Evolutionary conservation across 2,888 invertebrate species (phyloP).

Genomic region (Netelia melanura): DNA sequence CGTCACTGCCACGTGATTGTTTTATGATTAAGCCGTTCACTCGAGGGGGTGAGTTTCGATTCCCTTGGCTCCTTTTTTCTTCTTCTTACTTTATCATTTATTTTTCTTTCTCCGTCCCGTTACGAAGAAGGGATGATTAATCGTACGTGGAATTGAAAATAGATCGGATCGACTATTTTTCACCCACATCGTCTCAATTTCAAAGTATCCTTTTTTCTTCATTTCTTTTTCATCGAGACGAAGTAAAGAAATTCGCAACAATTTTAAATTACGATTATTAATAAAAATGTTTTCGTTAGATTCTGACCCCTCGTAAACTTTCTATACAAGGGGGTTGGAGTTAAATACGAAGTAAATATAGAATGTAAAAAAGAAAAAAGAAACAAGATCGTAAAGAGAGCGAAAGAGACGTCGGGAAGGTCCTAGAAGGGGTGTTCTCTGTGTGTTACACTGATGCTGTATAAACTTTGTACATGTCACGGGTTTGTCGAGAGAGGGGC

Average conservation of each 20-base stretch:
- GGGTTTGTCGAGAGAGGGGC: conserved; percentile 61
- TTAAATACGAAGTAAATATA: conserved; percentile 49
- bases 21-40: conserved; percentile 84
- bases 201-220: conserved; percentile 43
- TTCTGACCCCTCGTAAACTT: background rate
- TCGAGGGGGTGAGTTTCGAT: conserved; percentile 60
- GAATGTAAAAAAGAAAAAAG: conserved; percentile 19
- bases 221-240: background rate
- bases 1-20: conserved; percentile 80
- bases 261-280: background rate
- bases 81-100: background rate
- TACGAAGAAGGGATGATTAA: conserved; percentile 79
- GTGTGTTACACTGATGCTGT: conserved; percentile 57
- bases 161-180: conserved; percentile 71
- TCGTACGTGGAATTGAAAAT: conserved; percentile 84
- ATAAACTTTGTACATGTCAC: conserved; percentile 42
- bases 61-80: conserved; percentile 28
- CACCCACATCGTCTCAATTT: conserved; percentile 78
- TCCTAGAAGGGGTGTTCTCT: conserved; percentile 23
- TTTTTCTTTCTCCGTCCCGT: conserved; percentile 18
- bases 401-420: conserved; percentile 38
- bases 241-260: background rate
- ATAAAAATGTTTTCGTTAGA: background rate
- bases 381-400: conserved; percentile 39
- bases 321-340: background rate